These are phyloP conservation scores for Lasioglossum calceatum DNA, from an alignment of 2,888 invertebrate species.

Conservation along the genomic window DNA sequence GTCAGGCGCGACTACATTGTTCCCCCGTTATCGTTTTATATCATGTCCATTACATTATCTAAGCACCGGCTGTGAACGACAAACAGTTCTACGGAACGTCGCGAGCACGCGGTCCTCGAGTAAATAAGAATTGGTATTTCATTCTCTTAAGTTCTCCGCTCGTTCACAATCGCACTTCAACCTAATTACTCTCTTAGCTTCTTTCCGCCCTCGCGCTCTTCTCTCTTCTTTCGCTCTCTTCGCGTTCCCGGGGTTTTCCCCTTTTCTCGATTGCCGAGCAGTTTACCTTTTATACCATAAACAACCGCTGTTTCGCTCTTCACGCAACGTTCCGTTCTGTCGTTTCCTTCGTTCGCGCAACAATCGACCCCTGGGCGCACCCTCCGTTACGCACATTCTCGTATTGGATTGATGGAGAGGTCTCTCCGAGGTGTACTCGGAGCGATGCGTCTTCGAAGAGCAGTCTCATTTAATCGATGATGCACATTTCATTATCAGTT, in stretches of 20 bases:
- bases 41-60: slow-evolving; percentile 16
- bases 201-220: slow-evolving; percentile 38
- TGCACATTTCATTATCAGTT: neutral
- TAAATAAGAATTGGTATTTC: slow-evolving; percentile 52
- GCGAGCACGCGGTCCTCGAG: slow-evolving; percentile 33
- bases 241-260: neutral
- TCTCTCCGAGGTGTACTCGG: neutral
- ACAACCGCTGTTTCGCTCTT: slow-evolving; percentile 41
- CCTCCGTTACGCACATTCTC: neutral
- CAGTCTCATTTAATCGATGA: slow-evolving; percentile 4
- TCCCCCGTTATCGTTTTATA: slow-evolving; percentile 10
- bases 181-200: slow-evolving; percentile 64
- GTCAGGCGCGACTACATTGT: neutral
- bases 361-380: neutral
- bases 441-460: neutral
- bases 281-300: slow-evolving; percentile 29
- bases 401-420: slow-evolving; percentile 1
- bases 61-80: slow-evolving; percentile 10
- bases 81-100: slow-evolving; percentile 37
- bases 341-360: slow-evolving; percentile 18
- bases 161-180: slow-evolving; percentile 53
- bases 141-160: slow-evolving; percentile 46
- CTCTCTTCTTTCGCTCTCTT: neutral
- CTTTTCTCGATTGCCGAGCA: neutral
- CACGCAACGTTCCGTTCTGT: slow-evolving; percentile 7